Base-by-base conservation (phyloP, 37 sponge, comb jelly and placozoan species). In the Ephydatia muelleri region DNA sequence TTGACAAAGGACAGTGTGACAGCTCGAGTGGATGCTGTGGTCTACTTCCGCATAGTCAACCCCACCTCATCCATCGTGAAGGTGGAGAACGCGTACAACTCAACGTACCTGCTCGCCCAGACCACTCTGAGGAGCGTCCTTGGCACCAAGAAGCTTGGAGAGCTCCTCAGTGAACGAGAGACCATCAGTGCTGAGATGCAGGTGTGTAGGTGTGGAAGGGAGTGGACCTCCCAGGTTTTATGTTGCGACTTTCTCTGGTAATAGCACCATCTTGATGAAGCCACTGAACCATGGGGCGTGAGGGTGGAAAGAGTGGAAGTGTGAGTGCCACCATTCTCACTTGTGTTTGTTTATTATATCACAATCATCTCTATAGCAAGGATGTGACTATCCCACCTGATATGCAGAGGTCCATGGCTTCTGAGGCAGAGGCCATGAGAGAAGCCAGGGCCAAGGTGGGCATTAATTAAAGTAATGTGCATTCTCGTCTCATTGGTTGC, bases 241-340 rank as follows among this genome's bases (percentile, higher is more conserved):
- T n/a, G n/a, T 78, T 78, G 79, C 49, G 79, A 57, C 65, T 78
- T 57, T 78, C 65, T 70, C 28, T 81, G 79, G 26, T 30, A 65
- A 36, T 91, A 96, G 92, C 36, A 75, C 9, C 49, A 85, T 22
- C 83, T 97, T 49, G 98, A 97, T 69, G 73, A 70, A 27, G 94
- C 96, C 69, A 95, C 98, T 64, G 98, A 97, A 49, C 88, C 88
- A 4, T 97, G 95, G 95, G 98, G 98, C 27, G 92, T 97, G 35
- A 93, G 91, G 81, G 98, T 97, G 38, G 87, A 90, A 80, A 79
- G 91, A 37, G 97, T 97, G 40, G 97, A 94, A 87, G 80, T 97
- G 95, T 91, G 57, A 86, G 89, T 75, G 2, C 2, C 23, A 43
- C 8, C 4, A 43, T 43, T 11, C 47, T 8, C 47, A n/a, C n/a